Base-by-base conservation (phyloP, 2,797 vertebrate species). In the Hyperoplus immaculatus region DNA sequence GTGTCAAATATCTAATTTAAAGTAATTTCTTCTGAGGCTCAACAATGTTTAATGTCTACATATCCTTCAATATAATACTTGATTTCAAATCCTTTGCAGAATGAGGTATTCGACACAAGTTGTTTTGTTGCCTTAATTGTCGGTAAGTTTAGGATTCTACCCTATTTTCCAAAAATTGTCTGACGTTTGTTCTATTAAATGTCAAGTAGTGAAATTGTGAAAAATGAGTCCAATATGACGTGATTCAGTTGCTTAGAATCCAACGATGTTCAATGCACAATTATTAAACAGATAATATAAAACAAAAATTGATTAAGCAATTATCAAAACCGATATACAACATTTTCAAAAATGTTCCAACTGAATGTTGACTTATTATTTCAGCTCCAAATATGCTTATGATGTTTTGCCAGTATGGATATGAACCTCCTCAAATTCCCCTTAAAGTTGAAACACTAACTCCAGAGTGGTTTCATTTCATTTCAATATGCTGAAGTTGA, bases 1-100 rank as follows among this genome's bases (percentile, higher is more conserved):
- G 6, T 18, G 42, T 57, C 10, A 53, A 5, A 11, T 43, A 76
- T 64, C 14, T 60, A 15, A 39, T 68, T 72, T 46, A 60, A 15
- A 54, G 36, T 38, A 3, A 50, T 56, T 13, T 54, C 45, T 51
- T 42, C 46, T 50, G 60, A 64, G 50, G 70, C 2, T 3, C 6
- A 61, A 10, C 55, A 2, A 8, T 18, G 45, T 36, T 5, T 50
- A 53, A 72, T 49, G 54, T 73, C 45, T 69, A 45, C 21, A 47
- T 71, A 8, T 36, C 43, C 45, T 45, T 58, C 15, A 29, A 63
- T 9, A n/a, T 11, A 54, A 8, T 51, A 75, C 61, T 21, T 61
- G 9, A 29, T 41, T 18, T 11, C 3, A 50, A 43, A 57, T 63
- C 66, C 12, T 43, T 42, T 14, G n/a, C 14, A 15, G 54, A 41